These are phyloP conservation scores for Aphrophora alni DNA, from an alignment of 2,888 invertebrate genomes.

Conservation along the genomic window DNA sequence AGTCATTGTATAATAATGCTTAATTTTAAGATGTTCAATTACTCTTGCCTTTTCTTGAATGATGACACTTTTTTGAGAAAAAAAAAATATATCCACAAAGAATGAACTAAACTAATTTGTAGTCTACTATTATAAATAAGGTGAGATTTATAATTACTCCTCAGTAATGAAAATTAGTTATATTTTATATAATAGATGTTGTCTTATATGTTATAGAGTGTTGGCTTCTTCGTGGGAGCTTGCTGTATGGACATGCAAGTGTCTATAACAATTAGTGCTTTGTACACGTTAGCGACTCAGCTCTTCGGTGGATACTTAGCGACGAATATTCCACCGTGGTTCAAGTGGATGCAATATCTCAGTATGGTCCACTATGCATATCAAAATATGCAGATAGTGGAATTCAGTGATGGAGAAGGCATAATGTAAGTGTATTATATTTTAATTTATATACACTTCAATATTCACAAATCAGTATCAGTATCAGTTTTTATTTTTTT, in stretches of 20 bases:
- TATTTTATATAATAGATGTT: too few relatives aligned
- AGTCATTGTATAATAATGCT: too few relatives aligned
- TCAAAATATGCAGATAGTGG: conserved; percentile 81
- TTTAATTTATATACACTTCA: not conserved
- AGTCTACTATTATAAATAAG: too few relatives aligned
- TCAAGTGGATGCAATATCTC: conserved; percentile 76
- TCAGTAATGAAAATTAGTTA: too few relatives aligned
- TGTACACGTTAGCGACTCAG: conserved; percentile 78
- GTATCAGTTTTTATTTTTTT: too few relatives aligned
- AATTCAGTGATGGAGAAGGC: conserved; percentile 72
- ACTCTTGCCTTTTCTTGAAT: too few relatives aligned
- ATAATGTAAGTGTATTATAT: conserved; percentile 64
- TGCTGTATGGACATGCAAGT: conserved; percentile 79
- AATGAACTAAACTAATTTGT: too few relatives aligned
- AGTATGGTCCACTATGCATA: conserved; percentile 83
- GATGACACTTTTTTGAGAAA: too few relatives aligned
- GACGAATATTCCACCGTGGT: conserved; percentile 73
- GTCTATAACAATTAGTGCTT: conserved; percentile 76
- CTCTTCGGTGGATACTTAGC: conserved; percentile 78
- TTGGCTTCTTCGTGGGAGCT: conserved; percentile 80
- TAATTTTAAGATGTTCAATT: too few relatives aligned
- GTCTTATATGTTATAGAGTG: conserved; percentile 62
- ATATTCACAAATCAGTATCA: not conserved
- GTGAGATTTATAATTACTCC: too few relatives aligned
- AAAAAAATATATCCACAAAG: too few relatives aligned